Percentiles rank a stretch among this genome's conserved stretches.
Conservation (phyloP, 2,797 vertebrate species). For the Limosa lapponica region DNA sequence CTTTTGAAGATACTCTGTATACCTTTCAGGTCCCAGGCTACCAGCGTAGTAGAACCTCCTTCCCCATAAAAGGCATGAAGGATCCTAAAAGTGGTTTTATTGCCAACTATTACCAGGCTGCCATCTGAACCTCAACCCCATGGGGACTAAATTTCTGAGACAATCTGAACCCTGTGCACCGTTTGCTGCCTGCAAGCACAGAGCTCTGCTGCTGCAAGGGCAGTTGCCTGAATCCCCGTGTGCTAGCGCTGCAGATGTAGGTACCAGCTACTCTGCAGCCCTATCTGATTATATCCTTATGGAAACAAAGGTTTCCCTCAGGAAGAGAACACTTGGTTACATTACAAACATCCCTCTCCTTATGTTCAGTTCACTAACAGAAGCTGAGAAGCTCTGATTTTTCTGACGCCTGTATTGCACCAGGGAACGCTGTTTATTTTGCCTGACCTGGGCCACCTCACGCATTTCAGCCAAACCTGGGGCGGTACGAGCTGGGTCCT, state of each 20-base stretch:
- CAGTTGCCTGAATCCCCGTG: background rate
- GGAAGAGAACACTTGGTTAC: background rate
- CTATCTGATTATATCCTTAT: fast-evolving
- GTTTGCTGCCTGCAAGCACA: background rate
- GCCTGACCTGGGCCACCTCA: background rate
- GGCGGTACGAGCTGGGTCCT: background rate
- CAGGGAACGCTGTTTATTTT: background rate
- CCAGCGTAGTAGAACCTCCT: background rate
- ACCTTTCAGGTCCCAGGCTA: background rate
- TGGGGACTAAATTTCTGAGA: background rate
- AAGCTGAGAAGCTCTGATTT: background rate
- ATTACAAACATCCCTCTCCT: background rate
- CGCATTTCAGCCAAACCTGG: background rate
- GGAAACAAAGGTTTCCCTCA: background rate
- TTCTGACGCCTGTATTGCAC: background rate
- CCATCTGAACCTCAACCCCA: background rate
- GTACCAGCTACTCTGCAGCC: background rate
- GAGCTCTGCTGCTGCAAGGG: background rate
- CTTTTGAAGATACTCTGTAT: background rate
- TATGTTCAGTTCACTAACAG: background rate
- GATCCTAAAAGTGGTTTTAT: background rate
- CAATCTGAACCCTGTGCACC: background rate
- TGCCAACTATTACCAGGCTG: background rate
- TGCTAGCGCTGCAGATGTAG: background rate
- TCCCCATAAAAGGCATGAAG: background rate